Conservation (phyloP, 1,140 invertebrate species). For the Magallana angulata region DNA sequence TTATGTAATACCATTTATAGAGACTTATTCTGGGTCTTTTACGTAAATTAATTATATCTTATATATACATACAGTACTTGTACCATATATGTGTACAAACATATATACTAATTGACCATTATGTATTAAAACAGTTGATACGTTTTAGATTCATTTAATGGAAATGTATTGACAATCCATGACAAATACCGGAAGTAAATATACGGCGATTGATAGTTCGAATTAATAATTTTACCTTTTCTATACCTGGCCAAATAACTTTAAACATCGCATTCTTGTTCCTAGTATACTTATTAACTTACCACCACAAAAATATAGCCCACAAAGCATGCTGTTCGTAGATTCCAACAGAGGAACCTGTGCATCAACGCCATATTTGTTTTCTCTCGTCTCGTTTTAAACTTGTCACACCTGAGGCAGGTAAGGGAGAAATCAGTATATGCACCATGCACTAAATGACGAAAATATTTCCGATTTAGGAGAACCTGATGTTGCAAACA, state of each 20-base stretch:
- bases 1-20: no score
- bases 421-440: not conserved
- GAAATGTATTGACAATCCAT: no score
- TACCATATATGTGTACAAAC: no score
- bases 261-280: no score
- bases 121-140: no score
- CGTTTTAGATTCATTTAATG: no score
- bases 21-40: no score
- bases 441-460: not conserved
- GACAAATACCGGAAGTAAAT: not conserved
- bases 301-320: slow-evolving; percentile 65
- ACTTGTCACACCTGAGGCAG: slow-evolving; percentile 46
- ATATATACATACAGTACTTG: no score
- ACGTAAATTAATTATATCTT: no score
- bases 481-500: no score
- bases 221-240: not conserved
- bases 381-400: slow-evolving; percentile 52
- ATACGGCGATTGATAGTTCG: slow-evolving; percentile 32
- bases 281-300: slow-evolving; percentile 40
- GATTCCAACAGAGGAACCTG: slow-evolving; percentile 71
- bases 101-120: no score
- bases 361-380: slow-evolving; percentile 68
- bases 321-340: slow-evolving; percentile 67
- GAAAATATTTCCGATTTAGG: no score
- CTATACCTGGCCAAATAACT: not conserved